Base-by-base conservation (phyloP, 2,888 invertebrate genomes). In the Arctia plantaginis region DNA sequence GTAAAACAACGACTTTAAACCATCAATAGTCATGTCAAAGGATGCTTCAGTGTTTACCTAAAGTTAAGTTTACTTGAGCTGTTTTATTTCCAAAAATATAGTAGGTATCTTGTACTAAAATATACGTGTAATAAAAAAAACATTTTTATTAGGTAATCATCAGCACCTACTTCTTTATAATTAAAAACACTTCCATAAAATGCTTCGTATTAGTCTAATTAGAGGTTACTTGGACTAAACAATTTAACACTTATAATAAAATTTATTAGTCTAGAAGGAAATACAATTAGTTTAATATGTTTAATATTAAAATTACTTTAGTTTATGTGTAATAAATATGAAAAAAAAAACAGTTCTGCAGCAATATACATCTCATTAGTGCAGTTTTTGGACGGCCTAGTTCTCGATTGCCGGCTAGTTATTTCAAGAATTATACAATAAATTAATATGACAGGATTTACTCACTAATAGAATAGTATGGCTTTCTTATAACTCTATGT, bases 21-120 rank as follows among this genome's bases (percentile, higher is more conserved):
- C 79, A 76, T 76, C 77, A 51, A 72, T 77, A 83, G 75, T 84
- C 78, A 84, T 88, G 80, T 88, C 85, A 81, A 83, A 84, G 86
- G 92, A 93, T 91, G 93, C 92, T 86, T 86, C 84, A 80, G 80
- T 78, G 81, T 81, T 81, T 83, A 88, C 82, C 82, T 84, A 89
- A 87, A 89, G 92, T 93, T 94, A 93, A 89, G 90, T 94, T 93
- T 92, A 89, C 88, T 85, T 85, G 87, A 86, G 85, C 76, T 83
- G 86, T 86, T 87, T 88, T 86, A 79, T 82, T 86, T 85, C 75
- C 70, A 72, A 76, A 80, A 79, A 80, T 12, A 55, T 39, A 73
- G 72, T 85, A 78, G 76, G 74, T 75, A 76, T 72, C 78, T n/a
- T n/a, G n/a, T n/a, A n/a, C n/a, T n/a, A n/a, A n/a, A n/a, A n/a